These are phyloP conservation scores for Tachina fera DNA, from an alignment of 2,888 invertebrate species.

Conservation along the genomic window DNA sequence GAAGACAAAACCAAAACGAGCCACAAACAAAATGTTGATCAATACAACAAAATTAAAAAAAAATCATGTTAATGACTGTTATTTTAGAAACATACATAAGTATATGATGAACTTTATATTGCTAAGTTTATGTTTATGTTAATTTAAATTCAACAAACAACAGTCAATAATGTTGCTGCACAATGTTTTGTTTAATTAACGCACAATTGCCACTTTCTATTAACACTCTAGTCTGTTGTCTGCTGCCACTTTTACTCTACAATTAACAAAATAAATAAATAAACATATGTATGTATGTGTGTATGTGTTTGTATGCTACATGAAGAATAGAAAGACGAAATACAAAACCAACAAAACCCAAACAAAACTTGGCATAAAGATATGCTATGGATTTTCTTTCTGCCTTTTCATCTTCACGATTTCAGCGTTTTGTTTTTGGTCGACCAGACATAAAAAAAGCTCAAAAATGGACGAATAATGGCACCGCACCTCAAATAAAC, in stretches of 20 bases:
- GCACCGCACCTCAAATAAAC: conserved; percentile 64
- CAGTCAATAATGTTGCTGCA: conserved; percentile 52
- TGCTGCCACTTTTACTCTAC: conserved; percentile 66
- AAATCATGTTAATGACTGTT: conserved; percentile 51
- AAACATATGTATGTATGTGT: neutral
- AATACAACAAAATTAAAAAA: conserved; percentile 22
- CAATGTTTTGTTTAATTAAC: conserved; percentile 71
- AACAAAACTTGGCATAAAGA: conserved; percentile 62
- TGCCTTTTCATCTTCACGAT: conserved; percentile 1
- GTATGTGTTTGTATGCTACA: no score
- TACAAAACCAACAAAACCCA: conserved; percentile 47
- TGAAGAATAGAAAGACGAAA: conserved; percentile 27
- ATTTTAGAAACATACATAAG: conserved; percentile 58
- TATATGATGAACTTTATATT: conserved; percentile 32
- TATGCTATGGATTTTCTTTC: conserved; percentile 16
- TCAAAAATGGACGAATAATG: conserved; percentile 25
- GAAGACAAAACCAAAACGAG: neutral
- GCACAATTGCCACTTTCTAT: conserved; percentile 72
- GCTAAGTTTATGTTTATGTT: conserved; percentile 47
- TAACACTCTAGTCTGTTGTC: conserved; percentile 51
- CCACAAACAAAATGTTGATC: conserved; percentile 15
- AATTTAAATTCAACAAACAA: conserved; percentile 64
- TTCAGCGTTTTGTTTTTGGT: conserved; percentile 22
- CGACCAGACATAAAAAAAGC: conserved; percentile 19
- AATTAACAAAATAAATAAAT: conserved; percentile 32